These are phyloP conservation scores for Catharus fuscescens DNA, from an alignment of 2,113 vertebrate genomes.

Conservation along the genomic window DNA sequence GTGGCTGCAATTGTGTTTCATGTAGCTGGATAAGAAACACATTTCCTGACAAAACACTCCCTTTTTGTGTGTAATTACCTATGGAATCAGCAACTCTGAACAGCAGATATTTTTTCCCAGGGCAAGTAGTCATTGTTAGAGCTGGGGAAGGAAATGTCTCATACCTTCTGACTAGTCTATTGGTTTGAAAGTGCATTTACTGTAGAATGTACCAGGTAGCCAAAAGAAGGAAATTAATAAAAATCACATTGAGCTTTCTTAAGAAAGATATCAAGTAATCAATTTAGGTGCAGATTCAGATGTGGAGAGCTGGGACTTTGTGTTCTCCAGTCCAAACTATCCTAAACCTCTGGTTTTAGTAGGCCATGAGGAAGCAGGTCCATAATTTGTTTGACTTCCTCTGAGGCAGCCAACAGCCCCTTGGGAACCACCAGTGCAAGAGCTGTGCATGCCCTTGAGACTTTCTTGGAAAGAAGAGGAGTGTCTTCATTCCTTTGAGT, in stretches of 20 bases:
- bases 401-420: background rate
- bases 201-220: background rate
- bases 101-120: conserved; percentile 18
- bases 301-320: background rate
- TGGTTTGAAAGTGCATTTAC: background rate
- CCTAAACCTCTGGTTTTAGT: background rate
- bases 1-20: background rate
- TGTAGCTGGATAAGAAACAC: conserved; percentile 8
- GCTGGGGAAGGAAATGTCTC: conserved; percentile 59
- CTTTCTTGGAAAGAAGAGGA: background rate
- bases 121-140: conserved; percentile 49
- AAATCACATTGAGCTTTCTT: background rate
- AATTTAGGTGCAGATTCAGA: background rate
- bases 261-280: background rate
- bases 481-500: background rate
- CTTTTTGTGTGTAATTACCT: conserved; percentile 29
- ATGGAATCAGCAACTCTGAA: conserved; percentile 1
- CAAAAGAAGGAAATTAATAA: background rate
- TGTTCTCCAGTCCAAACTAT: background rate
- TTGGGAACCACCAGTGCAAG: background rate
- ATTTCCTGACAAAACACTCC: conserved; percentile 64
- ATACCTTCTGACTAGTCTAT: background rate
- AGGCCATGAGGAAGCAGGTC: background rate
- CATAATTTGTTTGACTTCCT: background rate
- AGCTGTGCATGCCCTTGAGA: background rate